Conservation (phyloP, 2,113 vertebrate genomes). For the Zosterops lateralis region DNA sequence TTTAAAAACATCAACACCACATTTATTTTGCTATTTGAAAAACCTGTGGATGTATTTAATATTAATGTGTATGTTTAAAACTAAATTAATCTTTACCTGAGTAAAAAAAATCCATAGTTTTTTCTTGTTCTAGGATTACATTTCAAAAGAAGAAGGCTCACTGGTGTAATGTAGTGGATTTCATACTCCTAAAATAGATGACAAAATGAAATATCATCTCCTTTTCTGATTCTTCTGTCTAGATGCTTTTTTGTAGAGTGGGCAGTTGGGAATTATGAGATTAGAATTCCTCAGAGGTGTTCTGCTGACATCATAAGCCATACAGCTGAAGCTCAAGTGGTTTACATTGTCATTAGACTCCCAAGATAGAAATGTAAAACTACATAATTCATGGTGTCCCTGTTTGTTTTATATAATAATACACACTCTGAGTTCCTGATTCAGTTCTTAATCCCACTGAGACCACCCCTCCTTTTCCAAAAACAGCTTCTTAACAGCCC, state of each 20-base stretch:
- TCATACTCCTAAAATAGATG: background rate
- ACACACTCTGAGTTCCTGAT: background rate
- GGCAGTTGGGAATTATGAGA: background rate
- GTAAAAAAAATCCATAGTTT: background rate
- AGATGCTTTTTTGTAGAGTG: background rate
- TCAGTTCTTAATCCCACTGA: background rate
- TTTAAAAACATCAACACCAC: background rate
- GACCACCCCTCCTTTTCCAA: background rate
- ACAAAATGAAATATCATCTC: background rate
- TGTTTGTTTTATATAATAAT: slow-evolving; percentile 16
- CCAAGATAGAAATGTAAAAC: background rate
- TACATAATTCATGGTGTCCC: background rate
- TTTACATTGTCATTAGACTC: slow-evolving; percentile 7
- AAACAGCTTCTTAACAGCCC: background rate
- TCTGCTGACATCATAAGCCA: background rate
- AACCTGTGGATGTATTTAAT: background rate
- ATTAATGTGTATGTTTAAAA: background rate
- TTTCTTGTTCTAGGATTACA: background rate
- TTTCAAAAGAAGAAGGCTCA: background rate
- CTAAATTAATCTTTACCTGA: background rate
- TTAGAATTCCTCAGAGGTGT: background rate
- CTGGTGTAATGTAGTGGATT: background rate
- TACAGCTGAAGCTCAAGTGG: background rate
- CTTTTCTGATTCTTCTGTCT: background rate
- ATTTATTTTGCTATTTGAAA: background rate